A percentile compares a stretch with the other conserved stretches of the same genome.
Conservation (phyloP, 2,113 vertebrate genomes). For the Callionymus lyra region DNA sequence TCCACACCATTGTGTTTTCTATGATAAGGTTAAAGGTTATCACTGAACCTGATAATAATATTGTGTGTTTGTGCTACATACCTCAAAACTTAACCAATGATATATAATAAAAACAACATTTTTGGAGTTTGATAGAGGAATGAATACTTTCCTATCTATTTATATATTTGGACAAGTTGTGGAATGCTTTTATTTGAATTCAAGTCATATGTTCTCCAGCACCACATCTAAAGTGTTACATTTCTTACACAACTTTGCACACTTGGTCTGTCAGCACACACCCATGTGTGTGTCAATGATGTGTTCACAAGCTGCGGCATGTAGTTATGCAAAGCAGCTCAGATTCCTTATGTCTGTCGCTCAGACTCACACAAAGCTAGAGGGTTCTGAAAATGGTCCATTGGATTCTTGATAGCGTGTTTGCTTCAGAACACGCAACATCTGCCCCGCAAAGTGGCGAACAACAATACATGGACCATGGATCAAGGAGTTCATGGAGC, state of each 20-base stretch:
- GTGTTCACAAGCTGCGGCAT: slow-evolving; percentile 4
- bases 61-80: no score
- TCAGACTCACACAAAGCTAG: slow-evolving; percentile 35
- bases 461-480: slow-evolving; percentile 19
- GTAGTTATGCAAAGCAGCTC: slow-evolving; percentile 33
- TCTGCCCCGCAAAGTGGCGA: slow-evolving; percentile 36
- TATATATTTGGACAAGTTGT: no score
- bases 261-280: slow-evolving; percentile 9
- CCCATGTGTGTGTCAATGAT: slow-evolving; percentile 1
- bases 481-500: not conserved
- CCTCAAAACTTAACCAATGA: no score
- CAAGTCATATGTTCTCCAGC: no score
- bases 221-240: no score
- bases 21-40: no score
- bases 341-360: slow-evolving; percentile 12
- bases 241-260: not conserved
- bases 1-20: no score
- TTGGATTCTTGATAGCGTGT: slow-evolving; percentile 36
- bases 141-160: no score
- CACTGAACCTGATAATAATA: no score
- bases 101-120: no score
- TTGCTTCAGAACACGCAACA: slow-evolving; percentile 48
- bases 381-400: slow-evolving; percentile 25
- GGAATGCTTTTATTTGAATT: no score
- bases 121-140: no score